These are phyloP conservation scores for Pachymerium ferrugineum DNA, from an alignment of 2,888 invertebrate genomes.

Conservation along the genomic window DNA sequence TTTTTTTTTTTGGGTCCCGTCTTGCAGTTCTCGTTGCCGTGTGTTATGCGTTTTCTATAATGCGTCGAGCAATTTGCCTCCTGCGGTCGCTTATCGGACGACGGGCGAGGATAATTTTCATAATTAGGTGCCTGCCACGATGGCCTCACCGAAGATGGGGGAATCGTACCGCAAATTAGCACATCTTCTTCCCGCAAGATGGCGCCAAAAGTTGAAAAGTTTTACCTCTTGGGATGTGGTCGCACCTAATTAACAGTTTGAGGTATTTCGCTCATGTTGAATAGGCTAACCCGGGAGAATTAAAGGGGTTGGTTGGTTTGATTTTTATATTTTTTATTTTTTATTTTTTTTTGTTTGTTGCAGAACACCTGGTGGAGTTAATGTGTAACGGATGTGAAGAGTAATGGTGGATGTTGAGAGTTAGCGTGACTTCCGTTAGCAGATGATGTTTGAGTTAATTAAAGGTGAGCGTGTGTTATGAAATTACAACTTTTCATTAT, in stretches of 20 bases:
- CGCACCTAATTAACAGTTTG: not conserved
- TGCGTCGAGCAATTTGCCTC: slow-evolving; percentile 13
- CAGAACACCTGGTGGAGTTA: not conserved
- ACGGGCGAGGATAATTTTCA: slow-evolving; percentile 1
- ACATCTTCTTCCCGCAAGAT: not conserved
- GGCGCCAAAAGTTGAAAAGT: no score
- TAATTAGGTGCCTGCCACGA: not conserved
- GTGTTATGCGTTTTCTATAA: slow-evolving; percentile 6
- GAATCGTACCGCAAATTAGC: slow-evolving; percentile 3
- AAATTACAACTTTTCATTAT: no score
- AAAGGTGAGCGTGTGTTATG: not conserved
- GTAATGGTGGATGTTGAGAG: not conserved
- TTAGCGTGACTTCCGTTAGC: not conserved
- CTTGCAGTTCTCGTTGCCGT: not conserved
- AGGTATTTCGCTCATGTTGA: no score
- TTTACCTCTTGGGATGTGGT: no score
- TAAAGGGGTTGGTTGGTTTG: not conserved
- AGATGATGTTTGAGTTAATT: not conserved
- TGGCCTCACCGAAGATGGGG: not conserved
- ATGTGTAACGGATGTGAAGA: not conserved
- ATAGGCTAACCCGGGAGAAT: no score
- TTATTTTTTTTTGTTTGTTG: not conserved
- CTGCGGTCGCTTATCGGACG: slow-evolving; percentile 9
- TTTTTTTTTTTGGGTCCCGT: not conserved
- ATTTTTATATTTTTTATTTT: not conserved